Conservation (phyloP, 23 tunicate species). For the Ascidia mentula region DNA sequence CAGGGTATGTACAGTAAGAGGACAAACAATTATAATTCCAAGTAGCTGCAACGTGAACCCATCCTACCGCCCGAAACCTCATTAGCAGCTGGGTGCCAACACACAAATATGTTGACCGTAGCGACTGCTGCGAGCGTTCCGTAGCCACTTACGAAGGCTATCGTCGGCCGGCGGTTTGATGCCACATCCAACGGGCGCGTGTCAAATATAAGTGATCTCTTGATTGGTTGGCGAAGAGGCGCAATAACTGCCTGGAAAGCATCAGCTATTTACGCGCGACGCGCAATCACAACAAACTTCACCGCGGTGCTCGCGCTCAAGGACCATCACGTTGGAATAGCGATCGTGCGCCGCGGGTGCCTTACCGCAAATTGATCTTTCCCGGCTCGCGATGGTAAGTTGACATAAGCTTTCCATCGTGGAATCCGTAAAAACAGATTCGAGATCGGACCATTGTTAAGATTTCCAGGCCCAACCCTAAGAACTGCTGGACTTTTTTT, state of each 20-base stretch:
- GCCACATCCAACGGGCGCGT: constrained; percentile 2
- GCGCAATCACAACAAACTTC: not conserved
- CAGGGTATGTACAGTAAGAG: no score
- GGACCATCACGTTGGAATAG: not conserved
- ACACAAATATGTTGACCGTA: not conserved
- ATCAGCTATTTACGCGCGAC: not conserved
- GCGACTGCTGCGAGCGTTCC: not conserved
- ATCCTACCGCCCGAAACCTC: not conserved
- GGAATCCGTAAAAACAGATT: not conserved
- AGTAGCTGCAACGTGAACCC: not conserved
- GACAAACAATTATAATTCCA: not conserved
- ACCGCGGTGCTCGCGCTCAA: not conserved
- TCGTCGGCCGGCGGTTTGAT: not conserved
- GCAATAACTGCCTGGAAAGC: not conserved
- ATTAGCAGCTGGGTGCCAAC: not conserved
- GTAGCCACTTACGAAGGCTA: not conserved
- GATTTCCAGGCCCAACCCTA: no score
- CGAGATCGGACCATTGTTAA: no score
- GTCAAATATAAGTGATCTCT: constrained; percentile 4
- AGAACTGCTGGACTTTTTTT: no score
- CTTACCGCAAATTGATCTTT: not conserved
- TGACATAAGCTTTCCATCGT: not conserved
- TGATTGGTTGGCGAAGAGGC: not conserved
- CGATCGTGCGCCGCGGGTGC: not conserved
- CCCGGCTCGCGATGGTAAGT: not conserved